These are phyloP conservation scores for Vireo griseus DNA, from an alignment of 2,797 vertebrate species.

Conservation along the genomic window DNA sequence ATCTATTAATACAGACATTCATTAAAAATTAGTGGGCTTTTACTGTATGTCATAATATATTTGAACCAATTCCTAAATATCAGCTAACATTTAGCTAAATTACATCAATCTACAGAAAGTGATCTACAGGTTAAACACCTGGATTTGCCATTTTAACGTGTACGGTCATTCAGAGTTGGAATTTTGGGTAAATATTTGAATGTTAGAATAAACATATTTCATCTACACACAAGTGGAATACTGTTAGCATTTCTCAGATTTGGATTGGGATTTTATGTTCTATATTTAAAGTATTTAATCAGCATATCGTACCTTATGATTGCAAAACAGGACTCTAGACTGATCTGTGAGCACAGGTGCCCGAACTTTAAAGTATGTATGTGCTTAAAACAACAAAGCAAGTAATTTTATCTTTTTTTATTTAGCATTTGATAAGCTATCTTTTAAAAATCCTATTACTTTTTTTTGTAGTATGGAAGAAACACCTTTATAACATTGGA, in stretches of 20 bases:
- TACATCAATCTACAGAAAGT: not conserved
- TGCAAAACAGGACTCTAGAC: conserved; percentile 45
- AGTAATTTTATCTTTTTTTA: conserved; percentile 47
- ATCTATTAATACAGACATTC: not conserved
- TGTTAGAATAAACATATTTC: conserved; percentile 54
- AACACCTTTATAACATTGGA: not conserved
- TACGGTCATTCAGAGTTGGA: conserved; percentile 44
- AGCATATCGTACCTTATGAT: conserved; percentile 20
- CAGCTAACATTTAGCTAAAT: not conserved
- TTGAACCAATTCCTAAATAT: not conserved
- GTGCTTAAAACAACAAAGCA: conserved; percentile 56
- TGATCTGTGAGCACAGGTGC: conserved; percentile 66
- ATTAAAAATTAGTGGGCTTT: not conserved
- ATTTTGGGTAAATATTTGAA: conserved; percentile 70
- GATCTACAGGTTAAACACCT: not conserved
- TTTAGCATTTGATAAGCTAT: conserved; percentile 62
- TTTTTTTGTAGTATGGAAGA: conserved; percentile 18
- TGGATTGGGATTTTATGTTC: conserved; percentile 44
- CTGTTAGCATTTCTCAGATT: conserved; percentile 65
- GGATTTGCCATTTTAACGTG: not conserved
- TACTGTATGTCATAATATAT: not conserved
- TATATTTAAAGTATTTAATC: conserved; percentile 68
- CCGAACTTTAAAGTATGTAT: not conserved
- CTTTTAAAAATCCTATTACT: conserved; percentile 38
- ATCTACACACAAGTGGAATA: conserved; percentile 56